These are phyloP conservation scores for Phasia obesa DNA, from an alignment of 2,888 invertebrate genomes.

Conservation along the genomic window DNA sequence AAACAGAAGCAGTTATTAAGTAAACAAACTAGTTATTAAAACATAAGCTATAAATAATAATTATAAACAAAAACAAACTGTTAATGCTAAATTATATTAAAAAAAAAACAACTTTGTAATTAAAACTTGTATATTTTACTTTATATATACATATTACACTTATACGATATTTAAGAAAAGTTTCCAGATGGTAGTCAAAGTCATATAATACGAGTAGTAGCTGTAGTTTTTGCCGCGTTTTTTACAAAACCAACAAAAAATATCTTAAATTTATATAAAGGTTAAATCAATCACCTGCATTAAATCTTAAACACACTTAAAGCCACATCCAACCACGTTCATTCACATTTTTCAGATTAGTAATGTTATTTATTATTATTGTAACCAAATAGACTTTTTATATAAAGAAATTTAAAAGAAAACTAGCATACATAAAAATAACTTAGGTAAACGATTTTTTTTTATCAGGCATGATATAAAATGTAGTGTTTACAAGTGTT, in stretches of 20 bases:
- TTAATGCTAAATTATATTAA: conserved; percentile 71
- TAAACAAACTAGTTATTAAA: conserved; percentile 21
- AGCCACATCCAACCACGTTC: conserved; percentile 45
- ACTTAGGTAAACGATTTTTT: conserved; percentile 30
- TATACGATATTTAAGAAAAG: conserved; percentile 32
- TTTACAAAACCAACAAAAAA: conserved; percentile 62
- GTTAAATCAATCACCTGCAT: conserved; percentile 36
- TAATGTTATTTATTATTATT: conserved; percentile 59
- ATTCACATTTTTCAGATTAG: conserved; percentile 59
- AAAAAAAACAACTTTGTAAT: conserved; percentile 64
- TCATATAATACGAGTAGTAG: conserved; percentile 55
- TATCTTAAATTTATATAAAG: conserved; percentile 56
- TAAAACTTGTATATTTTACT: conserved; percentile 67
- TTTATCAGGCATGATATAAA: not conserved
- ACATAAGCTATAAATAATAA: conserved; percentile 26
- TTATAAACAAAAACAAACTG: conserved; percentile 54
- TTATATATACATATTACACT: conserved; percentile 52
- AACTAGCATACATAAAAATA: conserved; percentile 2
- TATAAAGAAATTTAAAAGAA: not conserved
- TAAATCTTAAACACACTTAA: conserved; percentile 51
- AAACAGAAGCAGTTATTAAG: conserved; percentile 56
- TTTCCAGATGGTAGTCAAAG: conserved; percentile 57
- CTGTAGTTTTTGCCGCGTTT: conserved; percentile 70
- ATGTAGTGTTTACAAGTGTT: not conserved
- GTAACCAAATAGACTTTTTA: conserved; percentile 58